Percentiles rank a stretch among this genome's conserved stretches.
Conservation (phyloP, 1,140 invertebrate genomes). For the Himalopsyche phryganea region DNA sequence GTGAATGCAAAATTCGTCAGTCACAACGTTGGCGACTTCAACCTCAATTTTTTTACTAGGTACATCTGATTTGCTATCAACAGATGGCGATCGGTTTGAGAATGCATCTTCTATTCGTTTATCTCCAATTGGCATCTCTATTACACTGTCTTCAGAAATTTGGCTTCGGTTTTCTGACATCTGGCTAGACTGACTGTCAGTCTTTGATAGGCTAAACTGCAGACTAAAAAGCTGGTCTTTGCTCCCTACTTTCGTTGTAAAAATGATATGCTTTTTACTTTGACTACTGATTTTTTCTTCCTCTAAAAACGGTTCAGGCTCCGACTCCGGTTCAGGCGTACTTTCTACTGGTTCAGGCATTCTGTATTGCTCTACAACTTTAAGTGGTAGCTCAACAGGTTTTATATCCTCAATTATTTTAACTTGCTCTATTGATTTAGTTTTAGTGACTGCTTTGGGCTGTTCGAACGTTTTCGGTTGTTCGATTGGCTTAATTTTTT, state of each 20-base stretch:
- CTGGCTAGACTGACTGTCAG: constrained; percentile 48
- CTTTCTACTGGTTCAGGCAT: not conserved
- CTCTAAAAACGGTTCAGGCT: constrained; percentile 5
- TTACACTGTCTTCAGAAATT: constrained; percentile 33
- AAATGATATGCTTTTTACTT: constrained; percentile 41
- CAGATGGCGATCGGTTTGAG: constrained; percentile 16
- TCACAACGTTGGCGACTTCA: constrained; percentile 14
- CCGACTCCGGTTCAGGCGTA: constrained; percentile 5
- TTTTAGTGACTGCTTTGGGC: constrained; percentile 4
- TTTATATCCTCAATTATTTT: no score
- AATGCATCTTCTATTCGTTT: constrained; percentile 17
- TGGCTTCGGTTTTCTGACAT: constrained; percentile 40
- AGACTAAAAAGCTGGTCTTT: constrained; percentile 48
- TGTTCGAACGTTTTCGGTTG: no score
- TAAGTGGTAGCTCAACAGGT: not conserved
- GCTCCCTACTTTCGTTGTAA: constrained; percentile 46
- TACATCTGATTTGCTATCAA: constrained; percentile 25
- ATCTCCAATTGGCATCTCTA: constrained; percentile 27
- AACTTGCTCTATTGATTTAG: not conserved
- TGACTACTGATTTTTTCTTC: constrained; percentile 31
- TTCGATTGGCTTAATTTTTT: no score
- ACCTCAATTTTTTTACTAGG: constrained; percentile 4
- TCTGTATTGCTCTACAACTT: not conserved
- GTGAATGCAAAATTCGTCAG: constrained; percentile 20
- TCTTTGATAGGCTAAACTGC: constrained; percentile 49